These are phyloP conservation scores for Pseudoips prasinana DNA, from an alignment of 2,888 invertebrate species.

Conservation along the genomic window DNA sequence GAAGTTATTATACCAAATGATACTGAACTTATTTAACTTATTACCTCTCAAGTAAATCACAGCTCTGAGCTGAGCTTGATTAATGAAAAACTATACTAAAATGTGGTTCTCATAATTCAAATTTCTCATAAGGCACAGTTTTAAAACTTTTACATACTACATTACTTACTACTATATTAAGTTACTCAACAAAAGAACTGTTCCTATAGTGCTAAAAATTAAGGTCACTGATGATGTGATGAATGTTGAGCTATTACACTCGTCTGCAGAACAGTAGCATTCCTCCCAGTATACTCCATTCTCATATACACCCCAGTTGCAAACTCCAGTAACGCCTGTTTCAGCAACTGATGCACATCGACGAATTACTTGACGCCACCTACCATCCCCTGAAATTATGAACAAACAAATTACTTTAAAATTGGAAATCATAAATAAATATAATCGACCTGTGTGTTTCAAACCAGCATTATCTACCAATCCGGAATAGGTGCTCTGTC, in stretches of 20 bases:
- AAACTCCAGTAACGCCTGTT: conserved; percentile 96
- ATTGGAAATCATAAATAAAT: no score
- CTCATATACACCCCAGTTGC: conserved; percentile 97
- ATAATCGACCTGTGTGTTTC: no score
- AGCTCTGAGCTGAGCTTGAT: no score
- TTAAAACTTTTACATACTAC: conserved; percentile 1
- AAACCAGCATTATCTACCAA: no score
- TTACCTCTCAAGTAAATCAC: no score
- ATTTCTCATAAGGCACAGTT: conserved; percentile 31
- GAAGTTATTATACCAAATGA: no score
- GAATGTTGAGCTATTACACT: conserved; percentile 85
- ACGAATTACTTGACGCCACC: conserved; percentile 95
- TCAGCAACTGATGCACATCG: conserved; percentile 95
- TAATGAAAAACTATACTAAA: no score
- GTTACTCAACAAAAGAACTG: conserved; percentile 18
- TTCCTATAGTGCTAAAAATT: conserved; percentile 27
- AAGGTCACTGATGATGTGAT: conserved; percentile 42
- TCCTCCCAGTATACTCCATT: conserved; percentile 98
- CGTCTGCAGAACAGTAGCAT: conserved; percentile 96
- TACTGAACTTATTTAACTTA: no score
- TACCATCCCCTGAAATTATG: conserved; percentile 90
- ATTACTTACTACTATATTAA: conserved; percentile 11
- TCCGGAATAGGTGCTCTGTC: no score
- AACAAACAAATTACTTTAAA: not conserved
- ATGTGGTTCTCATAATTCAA: no score